A percentile compares a stretch with the other conserved stretches of the same genome.
Conservation (phyloP, 1,140 invertebrate species). For the Monomorium pharaonis region DNA sequence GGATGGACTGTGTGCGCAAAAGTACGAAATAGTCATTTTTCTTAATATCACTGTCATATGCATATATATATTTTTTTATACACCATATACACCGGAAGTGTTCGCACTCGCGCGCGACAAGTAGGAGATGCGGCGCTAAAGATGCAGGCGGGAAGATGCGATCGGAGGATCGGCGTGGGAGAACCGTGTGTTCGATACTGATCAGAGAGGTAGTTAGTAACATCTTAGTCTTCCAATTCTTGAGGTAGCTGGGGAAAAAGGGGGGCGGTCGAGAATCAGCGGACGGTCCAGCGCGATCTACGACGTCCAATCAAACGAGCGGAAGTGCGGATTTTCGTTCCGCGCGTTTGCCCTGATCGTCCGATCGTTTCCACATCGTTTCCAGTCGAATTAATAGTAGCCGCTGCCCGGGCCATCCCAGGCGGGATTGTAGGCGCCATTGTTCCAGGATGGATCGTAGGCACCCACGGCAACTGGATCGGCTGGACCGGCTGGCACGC, state of each 20-base stretch:
- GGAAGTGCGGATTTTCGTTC: neutral
- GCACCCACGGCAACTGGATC: conserved; percentile 63
- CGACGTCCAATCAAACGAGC: neutral
- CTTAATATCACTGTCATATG: neutral
- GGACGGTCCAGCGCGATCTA: neutral
- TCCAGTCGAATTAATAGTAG: conserved; percentile 62
- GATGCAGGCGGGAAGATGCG: neutral
- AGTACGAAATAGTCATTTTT: neutral
- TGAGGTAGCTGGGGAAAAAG: conserved; percentile 31
- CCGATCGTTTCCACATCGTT: neutral
- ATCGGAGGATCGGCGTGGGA: neutral
- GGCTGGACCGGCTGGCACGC: conserved; percentile 81
- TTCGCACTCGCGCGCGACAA: conserved; percentile 21
- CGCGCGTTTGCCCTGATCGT: conserved; percentile 5
- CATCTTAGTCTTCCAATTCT: conserved; percentile 46
- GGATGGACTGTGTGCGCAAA: neutral
- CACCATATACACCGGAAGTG: conserved; percentile 21
- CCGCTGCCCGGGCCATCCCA: conserved; percentile 45
- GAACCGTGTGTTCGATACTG: neutral
- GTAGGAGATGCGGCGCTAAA: neutral
- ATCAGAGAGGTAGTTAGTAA: conserved; percentile 45
- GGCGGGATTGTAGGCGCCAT: conserved; percentile 65
- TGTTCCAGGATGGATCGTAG: conserved; percentile 74
- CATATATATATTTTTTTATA: conserved; percentile 27
- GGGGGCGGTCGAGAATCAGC: neutral